Evolutionary conservation across 2,888 invertebrate genomes (phyloP).

Genomic region (Cerastoderma edule): DNA sequence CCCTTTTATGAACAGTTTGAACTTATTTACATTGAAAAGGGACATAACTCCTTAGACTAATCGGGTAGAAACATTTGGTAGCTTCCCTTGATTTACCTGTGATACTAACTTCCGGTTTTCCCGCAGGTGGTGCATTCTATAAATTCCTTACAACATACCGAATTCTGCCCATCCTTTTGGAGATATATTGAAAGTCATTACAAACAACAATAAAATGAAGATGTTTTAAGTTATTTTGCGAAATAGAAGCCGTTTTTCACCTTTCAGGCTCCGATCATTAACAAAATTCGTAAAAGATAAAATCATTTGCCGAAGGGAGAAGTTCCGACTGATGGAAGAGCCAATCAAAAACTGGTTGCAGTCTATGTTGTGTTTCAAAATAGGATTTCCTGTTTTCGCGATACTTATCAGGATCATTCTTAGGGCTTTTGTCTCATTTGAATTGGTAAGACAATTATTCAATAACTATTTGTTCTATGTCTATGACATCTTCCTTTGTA

Average conservation of each 20-base stretch:
- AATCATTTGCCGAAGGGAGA: conserved; percentile 6
- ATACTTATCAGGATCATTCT: conserved; percentile 1
- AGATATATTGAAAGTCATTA: no score
- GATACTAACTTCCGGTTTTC: conserved; percentile 41
- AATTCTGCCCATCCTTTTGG: no score
- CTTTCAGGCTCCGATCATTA: no score
- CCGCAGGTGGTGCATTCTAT: conserved; percentile 33
- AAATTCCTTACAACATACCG: no score
- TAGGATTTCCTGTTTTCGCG: conserved; percentile 22
- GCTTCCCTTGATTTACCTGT: conserved; percentile 46
- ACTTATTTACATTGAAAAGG: not conserved
- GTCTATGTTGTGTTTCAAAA: conserved; percentile 29
- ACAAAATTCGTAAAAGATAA: no score
- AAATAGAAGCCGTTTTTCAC: no score
- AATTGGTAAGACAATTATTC: conserved; percentile 13
- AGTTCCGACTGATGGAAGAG: conserved; percentile 1
- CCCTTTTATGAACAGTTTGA: no score
- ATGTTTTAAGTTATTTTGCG: no score
- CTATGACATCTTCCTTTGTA: no score
- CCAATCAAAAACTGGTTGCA: conserved; percentile 23
- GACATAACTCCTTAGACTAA: not conserved
- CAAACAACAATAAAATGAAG: no score
- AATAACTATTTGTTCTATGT: not conserved
- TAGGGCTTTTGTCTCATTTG: not conserved
- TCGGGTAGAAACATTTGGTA: not conserved